Base-by-base conservation (phyloP, 2,113 vertebrate genomes). In the Synodontis membranacea region DNA sequence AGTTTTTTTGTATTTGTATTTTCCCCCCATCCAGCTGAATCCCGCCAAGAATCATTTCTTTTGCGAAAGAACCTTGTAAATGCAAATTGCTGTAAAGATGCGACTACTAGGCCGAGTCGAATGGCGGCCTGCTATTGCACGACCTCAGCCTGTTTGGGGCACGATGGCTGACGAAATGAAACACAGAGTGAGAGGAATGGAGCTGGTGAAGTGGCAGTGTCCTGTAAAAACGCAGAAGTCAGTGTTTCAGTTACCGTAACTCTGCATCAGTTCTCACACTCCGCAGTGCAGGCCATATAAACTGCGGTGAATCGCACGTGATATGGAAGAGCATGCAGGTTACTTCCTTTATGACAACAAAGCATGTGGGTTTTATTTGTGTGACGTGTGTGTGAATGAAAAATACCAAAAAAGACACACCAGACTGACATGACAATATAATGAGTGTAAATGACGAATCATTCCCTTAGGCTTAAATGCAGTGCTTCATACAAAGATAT, bases 331-430 rank as follows among this genome's bases (percentile, higher is more conserved):
- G 17, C 46, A n/a, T 82, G 39, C 76, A 78, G n/a, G 4, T 42
- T 21, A 79, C 79, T 87, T 89, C 83, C 70, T 74, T 68, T 84
- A 87, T 23, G 52, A 64, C 31, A 52, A 83, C 74, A 88, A 80
- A 74, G 78, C 70, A 23, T 56, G 78, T 42, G 50, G 52, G 78
- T 80, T 80, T 80, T 80, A 12, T 14, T 10, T 25, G 50, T 23
- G 31, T 6, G 34, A 52, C 19, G 5, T 14, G 48, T 14, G 48
- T 50, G 75, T 25, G 9, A 79, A 54, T 0, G 0, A 37, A n/a
- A 80, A 54, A 25, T 54, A 56, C 21, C 21, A 37, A 39, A 4
- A 39, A 11, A 23, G 12, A 74, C 70, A 46, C 74, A 76, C 25
- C 50, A 58, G 37, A 34, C 10, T 34, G 21, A 17, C 48, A 42